phyloP scores from a whole-genome alignment of 2,113 vertebrate genomes.

The Colistium nudipinnis region DNA sequence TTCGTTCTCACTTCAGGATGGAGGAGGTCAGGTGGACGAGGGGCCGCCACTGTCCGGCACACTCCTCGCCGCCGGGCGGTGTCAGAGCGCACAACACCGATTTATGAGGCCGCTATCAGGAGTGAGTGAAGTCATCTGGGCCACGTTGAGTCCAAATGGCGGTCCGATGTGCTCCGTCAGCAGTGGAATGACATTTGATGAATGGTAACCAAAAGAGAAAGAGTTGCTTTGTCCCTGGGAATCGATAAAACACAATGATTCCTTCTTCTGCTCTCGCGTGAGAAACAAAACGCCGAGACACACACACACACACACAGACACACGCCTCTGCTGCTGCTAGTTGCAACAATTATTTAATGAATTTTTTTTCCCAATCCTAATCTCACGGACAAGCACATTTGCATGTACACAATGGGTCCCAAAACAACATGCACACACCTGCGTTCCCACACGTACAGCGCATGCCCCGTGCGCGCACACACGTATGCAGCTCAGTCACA shows the following conservation, averaged over 20 bases:
- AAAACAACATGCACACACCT: background rate
- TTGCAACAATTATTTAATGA: background rate
- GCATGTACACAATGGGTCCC: background rate
- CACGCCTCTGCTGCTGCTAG: background rate
- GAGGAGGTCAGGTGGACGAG: conserved; percentile 38
- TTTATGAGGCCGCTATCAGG: conserved; percentile 48
- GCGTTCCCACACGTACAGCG: background rate
- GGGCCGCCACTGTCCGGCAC: conserved; percentile 48
- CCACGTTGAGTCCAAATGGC: conserved; percentile 33
- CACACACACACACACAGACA: background rate
- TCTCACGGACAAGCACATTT: conserved; percentile 5
- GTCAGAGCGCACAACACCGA: conserved; percentile 53
- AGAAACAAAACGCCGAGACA: background rate
- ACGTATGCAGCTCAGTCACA: conserved; percentile 22
- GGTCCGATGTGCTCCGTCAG: conserved; percentile 40
- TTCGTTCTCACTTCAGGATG: conserved; percentile 23
- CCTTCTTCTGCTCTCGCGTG: background rate
- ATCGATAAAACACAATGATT: conserved; percentile 12
- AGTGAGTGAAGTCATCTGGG: conserved; percentile 67
- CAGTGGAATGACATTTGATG: conserved; percentile 34
- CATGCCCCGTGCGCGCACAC: conserved; percentile 4
- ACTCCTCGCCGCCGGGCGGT: conserved; percentile 66
- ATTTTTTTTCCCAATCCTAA: background rate
- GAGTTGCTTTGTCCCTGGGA: background rate
- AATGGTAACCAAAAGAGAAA: conserved; percentile 17